Percentiles rank a stretch among this genome's conserved stretches.
Evolutionary conservation across 2,888 invertebrate species (phyloP).

Genomic region (Apamea monoglypha): DNA sequence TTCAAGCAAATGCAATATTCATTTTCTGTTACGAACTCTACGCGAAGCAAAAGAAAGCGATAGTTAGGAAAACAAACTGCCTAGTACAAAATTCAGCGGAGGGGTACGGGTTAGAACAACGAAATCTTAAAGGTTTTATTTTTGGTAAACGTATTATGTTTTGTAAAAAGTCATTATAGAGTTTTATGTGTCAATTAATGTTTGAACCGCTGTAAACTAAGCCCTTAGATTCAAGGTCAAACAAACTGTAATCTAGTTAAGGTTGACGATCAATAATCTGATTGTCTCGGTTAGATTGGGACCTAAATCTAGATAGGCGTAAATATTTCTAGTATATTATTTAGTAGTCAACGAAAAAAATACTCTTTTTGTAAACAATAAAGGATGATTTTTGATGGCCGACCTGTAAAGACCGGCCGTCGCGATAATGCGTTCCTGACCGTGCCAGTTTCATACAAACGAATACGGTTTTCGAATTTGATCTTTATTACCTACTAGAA

Average conservation of each 20-base stretch:
- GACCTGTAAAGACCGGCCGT: no score
- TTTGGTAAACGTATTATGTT: no score
- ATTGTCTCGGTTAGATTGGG: background rate
- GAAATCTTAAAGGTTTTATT: no score
- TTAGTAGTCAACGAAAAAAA: background rate
- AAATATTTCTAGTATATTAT: background rate
- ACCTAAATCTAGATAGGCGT: background rate
- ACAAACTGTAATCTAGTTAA: constrained; percentile 25
- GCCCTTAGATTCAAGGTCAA: constrained; percentile 22
- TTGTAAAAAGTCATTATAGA: background rate
- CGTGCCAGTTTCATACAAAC: background rate
- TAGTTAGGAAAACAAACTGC: no score
- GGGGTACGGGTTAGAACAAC: no score
- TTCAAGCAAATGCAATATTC: no score
- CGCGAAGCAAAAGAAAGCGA: no score
- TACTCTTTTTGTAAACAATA: no score
- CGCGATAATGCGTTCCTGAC: no score
- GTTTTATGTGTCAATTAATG: background rate
- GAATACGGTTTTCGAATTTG: background rate
- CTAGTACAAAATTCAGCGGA: no score
- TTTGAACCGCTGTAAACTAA: background rate
- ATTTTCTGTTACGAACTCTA: no score
- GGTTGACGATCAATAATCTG: constrained; percentile 29
- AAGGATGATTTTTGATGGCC: no score
- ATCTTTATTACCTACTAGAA: background rate